Evolutionary conservation across 2,797 vertebrate genomes (phyloP).

Genomic region (Nyctibius grandis): DNA sequence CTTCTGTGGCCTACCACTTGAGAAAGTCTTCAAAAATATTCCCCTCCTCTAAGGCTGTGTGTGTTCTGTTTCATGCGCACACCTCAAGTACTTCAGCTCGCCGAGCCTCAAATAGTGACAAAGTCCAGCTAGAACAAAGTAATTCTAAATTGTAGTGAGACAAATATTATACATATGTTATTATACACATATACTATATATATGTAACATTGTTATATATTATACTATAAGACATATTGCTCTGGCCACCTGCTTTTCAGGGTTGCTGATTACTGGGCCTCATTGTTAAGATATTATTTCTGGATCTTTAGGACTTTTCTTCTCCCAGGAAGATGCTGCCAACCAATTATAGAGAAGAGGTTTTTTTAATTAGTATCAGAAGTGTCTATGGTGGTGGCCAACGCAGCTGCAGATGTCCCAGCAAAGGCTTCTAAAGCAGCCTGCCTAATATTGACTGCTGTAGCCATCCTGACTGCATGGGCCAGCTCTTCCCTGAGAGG

Average conservation of each 20-base stretch:
- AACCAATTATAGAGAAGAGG: not conserved
- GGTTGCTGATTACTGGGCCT: not conserved
- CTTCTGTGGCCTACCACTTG: rapidly evolving
- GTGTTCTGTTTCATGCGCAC: not conserved
- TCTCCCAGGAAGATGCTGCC: not conserved
- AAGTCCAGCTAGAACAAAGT: not conserved
- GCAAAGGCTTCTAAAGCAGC: not conserved
- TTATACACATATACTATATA: not conserved
- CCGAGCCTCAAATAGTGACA: not conserved
- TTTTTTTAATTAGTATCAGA: not conserved
- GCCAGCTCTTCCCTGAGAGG: not conserved
- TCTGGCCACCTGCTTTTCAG: not conserved
- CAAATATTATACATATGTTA: not conserved
- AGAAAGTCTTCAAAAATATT: not conserved
- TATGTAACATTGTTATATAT: not conserved
- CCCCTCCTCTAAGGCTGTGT: rapidly evolving
- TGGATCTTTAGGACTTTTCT: not conserved
- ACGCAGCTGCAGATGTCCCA: not conserved
- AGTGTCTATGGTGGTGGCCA: not conserved
- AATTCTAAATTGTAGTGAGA: not conserved
- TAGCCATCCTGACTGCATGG: not conserved
- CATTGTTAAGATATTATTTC: not conserved
- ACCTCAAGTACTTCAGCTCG: not conserved
- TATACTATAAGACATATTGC: not conserved
- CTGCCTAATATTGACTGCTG: not conserved